phyloP scores from a whole-genome alignment of 2,113 vertebrate genomes.

The Sorex fumeus region DNA sequence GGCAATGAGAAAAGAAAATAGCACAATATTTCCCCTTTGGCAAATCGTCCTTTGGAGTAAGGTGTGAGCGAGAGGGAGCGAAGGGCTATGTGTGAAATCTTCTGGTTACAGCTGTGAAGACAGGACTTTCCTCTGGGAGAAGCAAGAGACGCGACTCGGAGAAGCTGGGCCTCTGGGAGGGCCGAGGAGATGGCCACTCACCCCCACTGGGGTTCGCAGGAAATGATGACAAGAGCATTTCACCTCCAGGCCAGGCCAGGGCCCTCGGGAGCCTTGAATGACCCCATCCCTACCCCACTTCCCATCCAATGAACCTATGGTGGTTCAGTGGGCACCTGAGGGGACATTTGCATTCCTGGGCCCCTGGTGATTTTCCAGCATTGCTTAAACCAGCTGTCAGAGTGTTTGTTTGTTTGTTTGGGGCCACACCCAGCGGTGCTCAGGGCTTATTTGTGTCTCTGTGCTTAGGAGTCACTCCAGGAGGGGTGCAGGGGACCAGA shows the following conservation, averaged over 20 bases:
- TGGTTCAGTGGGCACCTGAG: not conserved
- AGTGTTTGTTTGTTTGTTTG: not conserved
- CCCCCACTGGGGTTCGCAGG: constrained; percentile 41
- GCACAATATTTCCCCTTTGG: constrained; percentile 52
- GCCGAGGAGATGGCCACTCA: not conserved
- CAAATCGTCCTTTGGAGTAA: not conserved
- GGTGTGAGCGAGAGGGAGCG: not conserved
- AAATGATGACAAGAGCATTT: not conserved
- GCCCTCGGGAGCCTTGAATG: constrained; percentile 56
- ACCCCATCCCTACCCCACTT: not conserved
- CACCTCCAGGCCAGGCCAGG: not conserved
- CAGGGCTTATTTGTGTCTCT: too few relatives aligned
- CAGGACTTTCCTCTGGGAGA: constrained; percentile 12
- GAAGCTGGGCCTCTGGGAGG: not conserved
- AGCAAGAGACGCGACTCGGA: not conserved
- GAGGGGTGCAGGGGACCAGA: too few relatives aligned
- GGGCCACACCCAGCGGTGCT: too few relatives aligned
- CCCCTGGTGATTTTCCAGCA: not conserved
- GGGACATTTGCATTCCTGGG: constrained; percentile 6
- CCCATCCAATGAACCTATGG: too few relatives aligned
- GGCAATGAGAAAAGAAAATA: constrained; percentile 65
- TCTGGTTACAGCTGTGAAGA: not conserved
- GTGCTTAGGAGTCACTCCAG: too few relatives aligned
- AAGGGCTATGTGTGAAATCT: constrained; percentile 21
- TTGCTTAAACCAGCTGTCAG: not conserved